Conservation (phyloP, 2,888 invertebrate genomes). For the Beris morrisii region DNA sequence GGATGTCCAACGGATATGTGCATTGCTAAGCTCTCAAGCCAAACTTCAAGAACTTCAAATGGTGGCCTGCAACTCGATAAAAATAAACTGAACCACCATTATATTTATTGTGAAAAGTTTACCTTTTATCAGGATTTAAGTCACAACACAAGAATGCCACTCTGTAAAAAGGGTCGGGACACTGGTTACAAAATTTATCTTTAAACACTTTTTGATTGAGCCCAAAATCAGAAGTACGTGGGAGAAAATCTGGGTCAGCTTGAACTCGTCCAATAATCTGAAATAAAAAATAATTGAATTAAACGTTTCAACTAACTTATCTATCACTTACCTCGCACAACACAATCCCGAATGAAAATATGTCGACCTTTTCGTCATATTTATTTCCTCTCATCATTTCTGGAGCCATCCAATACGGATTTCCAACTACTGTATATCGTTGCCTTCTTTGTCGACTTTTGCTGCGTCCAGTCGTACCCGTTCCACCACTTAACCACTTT, state of each 20-base stretch:
- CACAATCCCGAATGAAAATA: conserved; percentile 94
- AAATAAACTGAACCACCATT: background rate
- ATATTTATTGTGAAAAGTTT: conserved; percentile 32
- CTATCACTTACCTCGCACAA: conserved; percentile 76
- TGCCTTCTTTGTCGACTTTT: conserved; percentile 75
- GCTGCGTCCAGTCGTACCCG: conserved; percentile 58
- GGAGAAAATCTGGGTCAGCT: conserved; percentile 92
- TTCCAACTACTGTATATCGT: conserved; percentile 93
- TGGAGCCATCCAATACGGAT: conserved; percentile 98
- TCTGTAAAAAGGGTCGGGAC: conserved; percentile 85
- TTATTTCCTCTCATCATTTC: conserved; percentile 97
- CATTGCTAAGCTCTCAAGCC: conserved; percentile 79
- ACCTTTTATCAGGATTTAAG: conserved; percentile 87
- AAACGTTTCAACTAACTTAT: conserved; percentile 7
- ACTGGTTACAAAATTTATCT: conserved; percentile 78
- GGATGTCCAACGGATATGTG: conserved; percentile 68
- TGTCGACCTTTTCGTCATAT: conserved; percentile 95
- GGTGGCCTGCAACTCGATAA: conserved; percentile 66
- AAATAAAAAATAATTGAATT: conserved; percentile 16
- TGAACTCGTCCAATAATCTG: conserved; percentile 92
- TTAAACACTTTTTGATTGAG: conserved; percentile 83
- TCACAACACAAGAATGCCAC: conserved; percentile 90
- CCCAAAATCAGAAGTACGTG: conserved; percentile 89
- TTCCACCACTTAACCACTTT: conserved; percentile 50
- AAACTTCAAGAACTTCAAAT: conserved; percentile 86